Evolutionary conservation across 1,140 invertebrate species (phyloP), one percentile per base, ranked within the genome.

Genomic region (Acromyrmex echinatior): DNA sequence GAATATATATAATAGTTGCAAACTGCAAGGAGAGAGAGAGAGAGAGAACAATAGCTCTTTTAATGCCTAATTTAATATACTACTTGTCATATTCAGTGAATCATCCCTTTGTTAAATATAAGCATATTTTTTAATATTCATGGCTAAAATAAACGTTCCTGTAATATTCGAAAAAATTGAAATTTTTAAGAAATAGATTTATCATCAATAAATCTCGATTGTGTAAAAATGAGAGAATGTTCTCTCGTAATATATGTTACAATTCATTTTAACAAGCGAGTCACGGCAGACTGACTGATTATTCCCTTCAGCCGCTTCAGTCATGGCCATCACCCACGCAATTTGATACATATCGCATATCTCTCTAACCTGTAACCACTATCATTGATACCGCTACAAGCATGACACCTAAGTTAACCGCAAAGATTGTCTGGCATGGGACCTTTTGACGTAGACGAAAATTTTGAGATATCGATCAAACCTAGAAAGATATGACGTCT

Each of bases 361-460:
- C 45, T 82, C 31, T 71, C 49, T 71, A 81, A 81, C 51, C 21
- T 31, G 39, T 12, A 84, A 51, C 39, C 56, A 28, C 53, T 49
- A 62, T 84, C 39, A 62, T 25, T 56, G 56, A 74, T 74, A 62
- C 31, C 70, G 56, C 39, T 56, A 39, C 39, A 18, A 35, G 21
- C 56, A 3, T 56, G 56, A 84, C 68, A 84, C 56, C 68, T 84
- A 84, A 56, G 80, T 84, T 62, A 74, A 74, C 68, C 70, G 80
- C 56, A 74, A 84, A 62, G 56, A 74, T 56, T 35, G n/a, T 74
- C 70, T 62, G 80, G n/a, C 45, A 74, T 56, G 56, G 12, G 39
- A 74, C 25, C 56, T 62, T 74, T 84, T 39, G 80, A 60, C 16
- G 3, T 49, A 49, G 18, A 9, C 56, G 25, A 51, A 62, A 62